Conservation (phyloP, 2,888 invertebrate genomes). For the Metalampra italica region DNA sequence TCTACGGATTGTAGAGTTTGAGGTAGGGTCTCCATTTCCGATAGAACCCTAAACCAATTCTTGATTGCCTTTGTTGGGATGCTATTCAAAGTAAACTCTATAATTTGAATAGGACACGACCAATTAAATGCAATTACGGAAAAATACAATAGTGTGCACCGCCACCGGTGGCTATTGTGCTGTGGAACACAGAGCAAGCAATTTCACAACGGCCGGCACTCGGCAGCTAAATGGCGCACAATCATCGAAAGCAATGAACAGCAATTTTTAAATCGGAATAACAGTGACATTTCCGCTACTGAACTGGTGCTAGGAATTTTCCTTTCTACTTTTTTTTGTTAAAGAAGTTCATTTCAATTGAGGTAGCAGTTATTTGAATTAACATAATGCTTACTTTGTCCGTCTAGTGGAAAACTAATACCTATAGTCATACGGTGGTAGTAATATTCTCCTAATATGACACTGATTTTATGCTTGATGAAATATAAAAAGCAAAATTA, state of each 20-base stretch:
- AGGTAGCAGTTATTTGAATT: too few species aligned
- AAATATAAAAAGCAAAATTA: too few species aligned
- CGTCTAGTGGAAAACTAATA: too few species aligned
- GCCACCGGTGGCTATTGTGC: conserved; percentile 35
- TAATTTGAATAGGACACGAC: conserved; percentile 39
- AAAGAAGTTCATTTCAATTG: too few species aligned
- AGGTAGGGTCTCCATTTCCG: too few species aligned
- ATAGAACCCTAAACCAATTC: too few species aligned
- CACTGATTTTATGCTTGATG: too few species aligned
- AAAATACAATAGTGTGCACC: conserved; percentile 33
- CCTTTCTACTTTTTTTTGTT: too few species aligned
- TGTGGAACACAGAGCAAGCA: conserved; percentile 26
- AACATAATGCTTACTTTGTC: too few species aligned
- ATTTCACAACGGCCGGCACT: conserved; percentile 21
- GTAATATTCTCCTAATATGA: too few species aligned
- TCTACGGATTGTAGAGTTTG: too few species aligned
- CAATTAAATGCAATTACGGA: conserved; percentile 52
- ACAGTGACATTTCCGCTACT: conserved; percentile 30
- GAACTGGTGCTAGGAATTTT: neutral
- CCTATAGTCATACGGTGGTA: too few species aligned
- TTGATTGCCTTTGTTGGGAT: neutral
- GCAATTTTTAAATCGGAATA: conserved; percentile 32
- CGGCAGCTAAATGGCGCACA: conserved; percentile 40
- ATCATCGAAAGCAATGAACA: conserved; percentile 36
- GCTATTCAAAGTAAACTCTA: conserved; percentile 20